Base-by-base conservation (phyloP, 2,797 vertebrate species). In the Trachurus trachurus region DNA sequence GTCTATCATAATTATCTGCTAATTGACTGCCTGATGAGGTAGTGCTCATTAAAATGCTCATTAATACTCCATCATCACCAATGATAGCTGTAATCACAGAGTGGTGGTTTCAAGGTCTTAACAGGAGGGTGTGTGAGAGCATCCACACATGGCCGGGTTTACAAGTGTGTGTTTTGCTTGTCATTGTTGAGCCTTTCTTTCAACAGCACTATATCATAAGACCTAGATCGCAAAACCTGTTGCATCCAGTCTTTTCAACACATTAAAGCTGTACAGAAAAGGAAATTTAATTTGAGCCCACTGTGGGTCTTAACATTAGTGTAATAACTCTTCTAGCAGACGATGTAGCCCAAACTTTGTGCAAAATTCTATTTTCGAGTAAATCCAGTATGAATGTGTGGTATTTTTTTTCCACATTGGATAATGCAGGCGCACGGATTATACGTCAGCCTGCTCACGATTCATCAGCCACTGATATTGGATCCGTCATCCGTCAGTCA, bases 21-120 rank as follows among this genome's bases (percentile, higher is more conserved):
- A 93, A 91, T 92, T 92, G 88, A 90, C 84, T 91, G 88, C 84
- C 76, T 90, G 92, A 92, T 74, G 91, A 92, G 84, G 84, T 87
- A 67, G 84, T 2, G 22, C 86, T 91, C 80, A 78, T 91, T 90
- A 89, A 80, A 84, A 88, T 65, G 80, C 80, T 89, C 89, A 85
- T 93, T 93, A 93, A 89, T 92, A 71, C 78, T 78, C 83, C 88
- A 92, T 93, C 90, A 92, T 88, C 82, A 11, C 72, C 82, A 83
- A 49, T 85, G 87, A 90, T 85, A 85, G 88, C 88, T 91, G 79
- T 91, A 90, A 92, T 92, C 87, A 89, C 66, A 62, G 71, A 64
- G 67, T 79, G 82, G n/a, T 70, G 84, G 22, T 81, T 87, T 91
- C 83, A 90, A 91, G 91, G 91, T 90, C 89, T 88, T 77, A 75